Percentiles rank a stretch among this genome's conserved stretches.
Conservation (phyloP, 2,113 vertebrate genomes). For the Orientallactaga bullata region DNA sequence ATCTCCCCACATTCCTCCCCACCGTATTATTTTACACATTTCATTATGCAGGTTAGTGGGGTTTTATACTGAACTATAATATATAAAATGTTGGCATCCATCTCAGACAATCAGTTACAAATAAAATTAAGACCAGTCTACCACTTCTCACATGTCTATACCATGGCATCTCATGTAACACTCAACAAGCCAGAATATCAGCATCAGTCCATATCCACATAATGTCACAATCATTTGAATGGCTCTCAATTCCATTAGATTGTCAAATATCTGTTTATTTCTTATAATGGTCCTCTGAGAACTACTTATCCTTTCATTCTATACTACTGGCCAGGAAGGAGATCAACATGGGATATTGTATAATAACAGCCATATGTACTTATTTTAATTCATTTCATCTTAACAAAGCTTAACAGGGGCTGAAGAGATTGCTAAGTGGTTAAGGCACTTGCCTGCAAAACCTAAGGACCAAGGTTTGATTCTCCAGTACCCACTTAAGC, state of each 20-base stretch:
- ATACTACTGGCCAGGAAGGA: neutral
- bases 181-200: neutral
- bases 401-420: neutral
- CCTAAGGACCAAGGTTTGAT: no score
- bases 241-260: neutral
- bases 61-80: conserved; percentile 27
- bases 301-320: neutral
- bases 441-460: no score
- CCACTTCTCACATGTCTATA: neutral
- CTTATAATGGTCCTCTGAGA: neutral
- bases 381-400: conserved; percentile 27
- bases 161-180: neutral
- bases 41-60: neutral
- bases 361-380: conserved; percentile 8
- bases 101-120: conserved; percentile 25
- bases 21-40: neutral
- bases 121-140: neutral
- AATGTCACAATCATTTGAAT: neutral
- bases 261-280: conserved; percentile 34
- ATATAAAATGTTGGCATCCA: conserved; percentile 37
- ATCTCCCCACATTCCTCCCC: no score
- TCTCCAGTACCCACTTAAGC: no score
- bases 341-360: neutral
- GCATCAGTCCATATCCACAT: neutral
- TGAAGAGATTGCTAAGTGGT: no score